Base-by-base conservation (phyloP, 2,888 invertebrate genomes). In the Platycnemis pennipes region DNA sequence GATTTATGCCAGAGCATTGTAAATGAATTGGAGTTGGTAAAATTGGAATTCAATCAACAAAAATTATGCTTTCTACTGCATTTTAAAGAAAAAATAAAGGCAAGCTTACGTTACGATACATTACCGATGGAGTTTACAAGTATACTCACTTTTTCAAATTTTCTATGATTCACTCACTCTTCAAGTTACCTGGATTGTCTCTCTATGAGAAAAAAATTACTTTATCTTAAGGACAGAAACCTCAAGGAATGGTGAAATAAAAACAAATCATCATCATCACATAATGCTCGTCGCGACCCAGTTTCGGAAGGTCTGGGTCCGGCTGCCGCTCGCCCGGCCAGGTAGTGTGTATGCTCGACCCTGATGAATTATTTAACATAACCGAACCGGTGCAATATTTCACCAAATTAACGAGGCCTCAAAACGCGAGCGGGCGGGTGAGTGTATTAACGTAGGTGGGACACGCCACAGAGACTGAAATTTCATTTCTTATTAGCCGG, bases 401-500 rank as follows among this genome's bases (percentile, higher is more conserved):
- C 89, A 26, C 4, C 49, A 8, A 42, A 37, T 89, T 89, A 89
- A 56, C 56, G 89, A 37, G 56, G 56, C 37, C 69, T 77, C 69
- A 31, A 89, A 89, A 89, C 89, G 53, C 31, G 42, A 45, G 46
- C 53, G 5, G 26, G 63, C 69, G 69, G 69, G 11, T 11, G 42
- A 89, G 53, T 89, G 56, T 42, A 89, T 56, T 56, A 37, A 22
- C 49, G 56, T 42, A 42, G 89, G 89, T 89, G 89, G 56, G 89
- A 89, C 56, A 42, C 53, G 26, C 37, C 53, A 22, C 53, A 37
- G 69, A 77, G 69, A 77, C 31, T 37, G 69, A 53, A 89, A 53
- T 89, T 89, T 89, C 89, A 53, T 89, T 89, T 53, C 89, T 89
- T 89, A 53, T 89, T 53, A 89, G 89, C 16, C 49, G 69, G 16